phyloP scores from a whole-genome alignment of 92 coral and sea anemone species.

The Epizoanthus scotinus region DNA sequence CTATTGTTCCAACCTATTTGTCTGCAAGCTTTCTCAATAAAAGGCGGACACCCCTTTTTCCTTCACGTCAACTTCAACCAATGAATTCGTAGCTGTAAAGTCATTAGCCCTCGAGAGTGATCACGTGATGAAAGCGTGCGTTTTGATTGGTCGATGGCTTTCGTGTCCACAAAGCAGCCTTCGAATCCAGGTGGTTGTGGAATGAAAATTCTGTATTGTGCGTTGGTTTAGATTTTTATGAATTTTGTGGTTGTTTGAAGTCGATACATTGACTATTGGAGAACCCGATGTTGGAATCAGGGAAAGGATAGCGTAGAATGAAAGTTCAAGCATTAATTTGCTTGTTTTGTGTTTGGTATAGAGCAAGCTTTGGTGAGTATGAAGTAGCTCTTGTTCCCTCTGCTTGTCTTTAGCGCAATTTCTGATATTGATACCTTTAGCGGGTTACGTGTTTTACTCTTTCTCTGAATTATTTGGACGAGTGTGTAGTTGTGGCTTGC shows the following conservation, averaged over 20 bases:
- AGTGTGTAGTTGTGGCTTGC: neutral
- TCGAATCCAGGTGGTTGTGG: conserved; percentile 48
- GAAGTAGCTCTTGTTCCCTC: neutral
- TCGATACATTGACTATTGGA: conserved; percentile 11
- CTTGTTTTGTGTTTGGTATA: conserved; percentile 58
- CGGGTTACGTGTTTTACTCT: neutral
- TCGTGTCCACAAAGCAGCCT: conserved; percentile 38
- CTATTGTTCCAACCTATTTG: conserved; percentile 24
- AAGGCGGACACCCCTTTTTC: conserved; percentile 18
- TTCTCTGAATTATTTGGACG: neutral
- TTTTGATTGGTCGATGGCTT: conserved; percentile 14
- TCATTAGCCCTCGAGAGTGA: neutral
- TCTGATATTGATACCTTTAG: conserved; percentile 27
- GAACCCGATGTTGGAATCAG: conserved; percentile 60
- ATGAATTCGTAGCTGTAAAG: conserved; percentile 22
- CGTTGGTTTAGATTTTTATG: conserved; percentile 33
- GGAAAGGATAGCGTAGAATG: conserved; percentile 81
- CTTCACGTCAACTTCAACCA: conserved; percentile 34
- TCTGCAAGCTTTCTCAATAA: conserved; percentile 28
- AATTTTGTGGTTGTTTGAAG: conserved; percentile 33
- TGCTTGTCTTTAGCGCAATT: conserved; percentile 3
- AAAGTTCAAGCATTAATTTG: conserved; percentile 74
- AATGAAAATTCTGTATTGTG: conserved; percentile 40
- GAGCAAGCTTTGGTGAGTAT: conserved; percentile 73
- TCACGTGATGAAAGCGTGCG: conserved; percentile 11